These are phyloP conservation scores for Sparus aurata DNA, from an alignment of 2,797 vertebrate species.

Conservation along the genomic window DNA sequence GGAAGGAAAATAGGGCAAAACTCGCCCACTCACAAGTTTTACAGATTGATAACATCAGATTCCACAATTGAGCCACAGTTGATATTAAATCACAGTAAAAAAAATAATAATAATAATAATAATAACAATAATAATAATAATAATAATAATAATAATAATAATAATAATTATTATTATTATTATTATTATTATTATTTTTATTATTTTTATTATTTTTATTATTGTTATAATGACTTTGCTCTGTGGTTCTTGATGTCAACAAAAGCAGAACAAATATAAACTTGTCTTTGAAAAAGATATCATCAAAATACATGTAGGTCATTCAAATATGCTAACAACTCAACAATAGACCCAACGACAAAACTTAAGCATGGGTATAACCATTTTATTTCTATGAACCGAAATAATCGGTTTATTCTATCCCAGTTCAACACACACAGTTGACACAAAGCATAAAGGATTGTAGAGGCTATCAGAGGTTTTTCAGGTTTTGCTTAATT, in stretches of 20 bases:
- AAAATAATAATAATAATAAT: neutral
- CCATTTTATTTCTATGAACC: neutral
- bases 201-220: too few species aligned
- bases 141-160: too few species aligned
- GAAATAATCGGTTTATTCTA: neutral
- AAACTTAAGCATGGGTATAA: neutral
- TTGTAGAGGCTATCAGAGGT: neutral
- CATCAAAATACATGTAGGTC: neutral
- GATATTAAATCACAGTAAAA: neutral
- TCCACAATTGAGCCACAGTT: neutral
- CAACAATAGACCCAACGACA: neutral
- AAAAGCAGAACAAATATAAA: neutral
- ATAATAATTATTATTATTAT: too few species aligned
- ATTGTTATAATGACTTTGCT: neutral
- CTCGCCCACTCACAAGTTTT: neutral
- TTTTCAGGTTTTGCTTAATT: too few species aligned
- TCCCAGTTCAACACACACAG: neutral
- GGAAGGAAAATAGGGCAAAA: constrained; percentile 1
- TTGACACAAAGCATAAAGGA: neutral
- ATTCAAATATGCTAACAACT: neutral
- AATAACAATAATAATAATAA: neutral
- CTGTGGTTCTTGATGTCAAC: neutral
- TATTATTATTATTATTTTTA: too few species aligned
- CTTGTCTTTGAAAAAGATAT: neutral
- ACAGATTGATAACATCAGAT: neutral